phyloP scores from a whole-genome alignment of 2,797 vertebrate genomes.

The Gallinago solitaria region DNA sequence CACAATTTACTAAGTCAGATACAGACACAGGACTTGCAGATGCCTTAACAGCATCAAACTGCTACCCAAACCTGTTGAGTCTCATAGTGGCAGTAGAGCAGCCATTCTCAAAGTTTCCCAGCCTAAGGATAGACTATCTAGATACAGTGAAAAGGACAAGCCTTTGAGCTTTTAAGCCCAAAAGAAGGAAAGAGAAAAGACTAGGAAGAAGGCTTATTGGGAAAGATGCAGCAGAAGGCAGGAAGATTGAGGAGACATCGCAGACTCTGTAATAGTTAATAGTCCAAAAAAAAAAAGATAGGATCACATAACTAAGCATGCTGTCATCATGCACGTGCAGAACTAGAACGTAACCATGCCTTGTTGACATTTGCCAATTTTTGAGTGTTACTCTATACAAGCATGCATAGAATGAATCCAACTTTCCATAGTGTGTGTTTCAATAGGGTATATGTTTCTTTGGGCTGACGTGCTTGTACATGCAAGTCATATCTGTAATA shows the following conservation, averaged over 20 bases:
- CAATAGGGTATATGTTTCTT: neutral
- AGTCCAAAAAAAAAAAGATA: neutral
- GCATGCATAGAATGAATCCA: neutral
- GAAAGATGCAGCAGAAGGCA: neutral
- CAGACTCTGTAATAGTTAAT: neutral
- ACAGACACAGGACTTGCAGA: slow-evolving; percentile 19
- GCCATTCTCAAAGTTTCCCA: neutral
- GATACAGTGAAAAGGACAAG: neutral
- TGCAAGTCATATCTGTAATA: neutral
- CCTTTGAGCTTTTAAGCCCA: neutral
- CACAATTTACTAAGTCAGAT: neutral
- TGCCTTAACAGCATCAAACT: neutral
- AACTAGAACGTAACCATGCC: neutral
- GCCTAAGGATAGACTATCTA: neutral
- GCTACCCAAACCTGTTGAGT: no score
- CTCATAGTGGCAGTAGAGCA: neutral
- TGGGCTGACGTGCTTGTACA: neutral
- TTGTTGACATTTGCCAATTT: neutral
- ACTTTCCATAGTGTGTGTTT: neutral
- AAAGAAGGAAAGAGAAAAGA: neutral
- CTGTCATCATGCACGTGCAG: neutral
- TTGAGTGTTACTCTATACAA: neutral
- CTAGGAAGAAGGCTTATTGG: neutral
- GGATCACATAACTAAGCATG: neutral
- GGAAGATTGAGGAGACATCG: neutral